These are phyloP conservation scores for Achlya flavicornis DNA, from an alignment of 2,888 invertebrate genomes.

Conservation along the genomic window DNA sequence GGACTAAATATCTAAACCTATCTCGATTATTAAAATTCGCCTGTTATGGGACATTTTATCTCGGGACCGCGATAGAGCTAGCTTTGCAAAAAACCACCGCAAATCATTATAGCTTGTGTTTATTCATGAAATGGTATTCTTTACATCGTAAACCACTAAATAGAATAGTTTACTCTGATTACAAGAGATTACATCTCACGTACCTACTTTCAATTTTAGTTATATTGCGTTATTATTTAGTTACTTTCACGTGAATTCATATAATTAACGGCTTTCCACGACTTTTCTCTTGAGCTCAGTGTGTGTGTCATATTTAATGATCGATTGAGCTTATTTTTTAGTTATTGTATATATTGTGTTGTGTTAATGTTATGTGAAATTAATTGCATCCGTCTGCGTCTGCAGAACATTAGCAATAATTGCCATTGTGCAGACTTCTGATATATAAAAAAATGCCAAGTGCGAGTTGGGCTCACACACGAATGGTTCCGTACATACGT, in stretches of 20 bases:
- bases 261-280: constrained; percentile 45
- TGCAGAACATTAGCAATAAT: too few species aligned
- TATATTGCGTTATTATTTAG: constrained; percentile 29
- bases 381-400: too few species aligned
- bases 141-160: constrained; percentile 6
- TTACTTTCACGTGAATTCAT: constrained; percentile 35
- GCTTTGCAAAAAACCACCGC: background rate
- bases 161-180: constrained; percentile 27
- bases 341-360: too few species aligned
- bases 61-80: too few species aligned
- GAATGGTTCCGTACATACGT: too few species aligned
- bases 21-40: too few species aligned
- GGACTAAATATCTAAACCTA: too few species aligned
- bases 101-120: background rate
- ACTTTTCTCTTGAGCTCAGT: constrained; percentile 33
- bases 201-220: constrained; percentile 28
- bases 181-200: constrained; percentile 22
- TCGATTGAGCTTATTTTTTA: background rate
- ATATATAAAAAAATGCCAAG: too few species aligned
- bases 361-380: too few species aligned
- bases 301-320: constrained; percentile 8
- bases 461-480: too few species aligned
- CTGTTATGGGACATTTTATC: too few species aligned
- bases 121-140: background rate
- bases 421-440: too few species aligned